Percentiles rank a stretch among this genome's conserved stretches.
Evolutionary conservation across 92 coral and sea anemone genomes (phyloP).

Genomic region (Hydrozoanthus gracilis): DNA sequence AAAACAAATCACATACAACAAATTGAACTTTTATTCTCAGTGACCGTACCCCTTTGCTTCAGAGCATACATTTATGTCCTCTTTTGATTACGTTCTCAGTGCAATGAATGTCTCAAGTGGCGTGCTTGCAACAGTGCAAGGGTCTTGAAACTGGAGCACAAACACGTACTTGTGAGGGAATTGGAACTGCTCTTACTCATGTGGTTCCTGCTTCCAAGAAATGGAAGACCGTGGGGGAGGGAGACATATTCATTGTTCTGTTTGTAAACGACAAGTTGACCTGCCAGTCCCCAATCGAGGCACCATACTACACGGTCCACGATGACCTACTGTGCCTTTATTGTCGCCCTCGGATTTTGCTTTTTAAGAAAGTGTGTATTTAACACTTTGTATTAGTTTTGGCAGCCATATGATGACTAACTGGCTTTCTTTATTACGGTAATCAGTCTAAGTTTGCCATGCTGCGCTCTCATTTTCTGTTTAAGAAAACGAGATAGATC

Average conservation of each 20-base stretch:
- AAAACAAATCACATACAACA: constrained; percentile 13
- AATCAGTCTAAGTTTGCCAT: neutral
- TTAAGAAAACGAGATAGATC: constrained; percentile 69
- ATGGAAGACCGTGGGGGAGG: constrained; percentile 43
- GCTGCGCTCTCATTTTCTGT: constrained; percentile 50
- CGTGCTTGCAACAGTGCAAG: constrained; percentile 36
- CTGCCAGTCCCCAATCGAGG: constrained; percentile 32
- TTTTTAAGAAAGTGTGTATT: neutral
- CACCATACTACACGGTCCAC: constrained; percentile 33
- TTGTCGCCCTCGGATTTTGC: too few relatives aligned
- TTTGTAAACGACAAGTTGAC: constrained; percentile 37
- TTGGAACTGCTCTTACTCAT: constrained; percentile 49
- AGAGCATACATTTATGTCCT: constrained; percentile 9
- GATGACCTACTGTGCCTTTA: constrained; percentile 21
- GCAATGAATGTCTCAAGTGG: constrained; percentile 58
- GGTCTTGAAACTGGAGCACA: constrained; percentile 11
- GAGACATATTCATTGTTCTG: constrained; percentile 12
- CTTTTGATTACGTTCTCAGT: constrained; percentile 30
- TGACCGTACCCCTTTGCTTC: constrained; percentile 16
- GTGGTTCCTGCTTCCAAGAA: constrained; percentile 53
- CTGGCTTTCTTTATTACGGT: neutral
- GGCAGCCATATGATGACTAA: neutral
- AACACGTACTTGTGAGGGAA: constrained; percentile 15
- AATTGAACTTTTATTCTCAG: constrained; percentile 9
- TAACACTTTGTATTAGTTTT: constrained; percentile 15